phyloP scores from a whole-genome alignment of 2,888 invertebrate genomes.

The Torymus texanus region DNA sequence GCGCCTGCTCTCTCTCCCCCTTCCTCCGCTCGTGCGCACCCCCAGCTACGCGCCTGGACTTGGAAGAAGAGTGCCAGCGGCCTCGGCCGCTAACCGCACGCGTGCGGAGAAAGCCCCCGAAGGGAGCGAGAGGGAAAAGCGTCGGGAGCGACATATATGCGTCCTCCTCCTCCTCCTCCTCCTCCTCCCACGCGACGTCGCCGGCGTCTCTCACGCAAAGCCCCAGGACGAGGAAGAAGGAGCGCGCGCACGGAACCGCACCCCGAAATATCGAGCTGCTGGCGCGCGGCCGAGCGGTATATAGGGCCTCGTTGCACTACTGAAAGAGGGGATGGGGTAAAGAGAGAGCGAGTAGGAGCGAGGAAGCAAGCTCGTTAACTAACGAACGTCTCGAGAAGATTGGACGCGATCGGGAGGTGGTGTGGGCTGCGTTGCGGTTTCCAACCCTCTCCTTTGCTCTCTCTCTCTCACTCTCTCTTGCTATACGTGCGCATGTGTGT shows the following conservation, averaged over 20 bases:
- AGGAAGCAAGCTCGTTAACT: conserved; percentile 54
- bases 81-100: conserved; percentile 66
- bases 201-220: conserved; percentile 65
- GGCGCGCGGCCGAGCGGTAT: conserved; percentile 57
- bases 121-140: background rate
- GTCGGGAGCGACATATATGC: background rate
- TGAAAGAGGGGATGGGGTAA: conserved; percentile 24
- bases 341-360: conserved; percentile 47
- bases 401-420: conserved; percentile 36
- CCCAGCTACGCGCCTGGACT: background rate
- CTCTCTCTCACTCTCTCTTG: no score
- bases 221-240: conserved; percentile 63
- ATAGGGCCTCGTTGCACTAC: conserved; percentile 35
- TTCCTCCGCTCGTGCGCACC: background rate
- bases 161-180: conserved; percentile 27
- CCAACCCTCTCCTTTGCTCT: no score
- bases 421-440: background rate
- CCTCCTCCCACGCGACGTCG: conserved; percentile 51
- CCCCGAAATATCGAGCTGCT: conserved; percentile 74
- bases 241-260: conserved; percentile 70
- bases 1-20: conserved; percentile 22
- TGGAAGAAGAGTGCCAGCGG: conserved; percentile 54
- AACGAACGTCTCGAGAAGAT: conserved; percentile 56
- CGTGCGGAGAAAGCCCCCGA: conserved; percentile 70
- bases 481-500: no score